Base-by-base conservation (phyloP, 2,888 invertebrate genomes). In the Synanthedon formicaeformis region DNA sequence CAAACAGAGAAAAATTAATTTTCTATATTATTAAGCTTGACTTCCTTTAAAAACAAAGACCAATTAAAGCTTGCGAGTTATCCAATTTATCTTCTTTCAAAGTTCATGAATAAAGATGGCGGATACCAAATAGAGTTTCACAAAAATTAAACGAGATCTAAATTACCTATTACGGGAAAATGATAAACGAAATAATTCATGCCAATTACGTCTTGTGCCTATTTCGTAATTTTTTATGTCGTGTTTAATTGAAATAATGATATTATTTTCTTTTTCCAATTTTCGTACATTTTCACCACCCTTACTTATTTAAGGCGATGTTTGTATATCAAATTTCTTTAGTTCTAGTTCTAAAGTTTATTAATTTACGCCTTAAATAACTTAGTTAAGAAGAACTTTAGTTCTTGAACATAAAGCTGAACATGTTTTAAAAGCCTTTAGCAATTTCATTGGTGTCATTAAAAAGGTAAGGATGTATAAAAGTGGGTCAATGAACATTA, bases 41-140 rank as follows among this genome's bases (percentile, higher is more conserved):
- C 52, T 52, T 55, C 51, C 49, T 51, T 52, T 52, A 52, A 34
- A 51, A 45, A 14, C 51, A 54, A 56, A 54, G 49, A 52, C 51
- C 49, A 51, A 52, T 52, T 50, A 54, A 55, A 51, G 50, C 52
- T 54, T 34, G 52, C 23, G 27, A 54, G 54, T 54, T 56, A 52
- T 41, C 54, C 52, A 52, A 52, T 56, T 51, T 51, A 56, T 56
- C 56, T 54, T 54, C 51, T 52, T 51, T 48, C 50, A 51, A 52
- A 56, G 51, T 54, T 52, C 52, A 54, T 56, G 54, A 56, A 56
- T 56, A 56, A 54, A 54, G 49, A 51, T 52, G 51, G 49, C 51
- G 54, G 54, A 52, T 27, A 52, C 52, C 41, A 49, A 55, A 14
- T 52, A 48, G 50, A 40, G 14, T 13, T 53, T 50, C 18, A 50